Base-by-base conservation (phyloP, 1,140 invertebrate genomes). In the Thaumetopoea pityocampa region DNA sequence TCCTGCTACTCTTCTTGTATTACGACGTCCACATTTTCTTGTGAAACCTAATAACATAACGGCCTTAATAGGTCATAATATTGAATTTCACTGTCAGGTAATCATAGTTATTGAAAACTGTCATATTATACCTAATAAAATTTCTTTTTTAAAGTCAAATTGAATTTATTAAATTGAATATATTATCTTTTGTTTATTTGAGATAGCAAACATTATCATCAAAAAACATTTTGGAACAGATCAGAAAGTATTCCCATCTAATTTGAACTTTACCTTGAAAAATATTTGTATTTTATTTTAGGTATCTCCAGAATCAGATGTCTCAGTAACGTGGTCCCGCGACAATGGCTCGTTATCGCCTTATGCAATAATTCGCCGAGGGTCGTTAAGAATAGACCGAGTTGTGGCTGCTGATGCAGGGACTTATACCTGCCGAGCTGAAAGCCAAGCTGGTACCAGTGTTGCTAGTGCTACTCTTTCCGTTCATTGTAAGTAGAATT, bases 1-100 rank as follows among this genome's bases (percentile, higher is more conserved):
- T 9, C 86, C 90, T 8, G 95, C 94, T 4, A 90, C 88, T 17
- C 85, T 97, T 3, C 92, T 91, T 30, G 95, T 97, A 37, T 91
- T 86, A 66, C 80, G 78, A n/a, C 68, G 82, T 70, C 85, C 85
- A 56, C 85, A 86, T 78, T 85, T 86, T 67, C 68, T 86, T 36
- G 79, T 80, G 62, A 83, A 85, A 77, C 85, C 85, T 41, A 77
- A 74, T 68, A 80, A 78, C 51, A 73, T 84, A 62, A 85, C 83
- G 33, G 83, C 81, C 44, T 60, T 86, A 48, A 64, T 85, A 52
- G 83, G 83, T 30, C 83, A 86, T 54, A 79, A 81, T 51, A 71
- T 85, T 35, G 82, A 85, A 51, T 85, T 86, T 71, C 72, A 83
- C 53, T 86, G 83, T 60, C 83, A 86, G 70, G 83, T 86, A 76